Conservation (phyloP, 2,113 vertebrate species). For the Ochotona curzoniae region DNA sequence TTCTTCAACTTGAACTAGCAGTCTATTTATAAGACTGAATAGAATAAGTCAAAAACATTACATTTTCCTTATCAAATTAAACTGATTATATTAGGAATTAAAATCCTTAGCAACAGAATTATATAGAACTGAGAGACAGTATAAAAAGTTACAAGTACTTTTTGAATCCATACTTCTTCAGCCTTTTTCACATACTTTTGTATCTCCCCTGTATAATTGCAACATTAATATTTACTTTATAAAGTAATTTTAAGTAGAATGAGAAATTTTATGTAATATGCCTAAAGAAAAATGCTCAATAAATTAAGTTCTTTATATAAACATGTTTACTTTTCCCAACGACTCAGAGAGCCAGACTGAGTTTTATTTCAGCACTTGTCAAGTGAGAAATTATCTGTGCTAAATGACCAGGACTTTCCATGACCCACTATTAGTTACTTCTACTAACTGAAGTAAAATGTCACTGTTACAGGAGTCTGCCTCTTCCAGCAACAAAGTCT, state of each 20-base stretch:
- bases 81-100: background rate
- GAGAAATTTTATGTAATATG: background rate
- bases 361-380: background rate
- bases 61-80: background rate
- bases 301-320: background rate
- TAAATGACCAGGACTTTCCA: background rate
- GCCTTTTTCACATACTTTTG: background rate
- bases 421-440: background rate
- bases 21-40: background rate
- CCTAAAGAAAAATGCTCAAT: background rate
- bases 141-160: background rate
- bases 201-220: background rate
- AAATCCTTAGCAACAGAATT: constrained; percentile 9
- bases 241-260: background rate
- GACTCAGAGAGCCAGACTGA: background rate
- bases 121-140: background rate
- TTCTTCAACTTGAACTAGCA: background rate
- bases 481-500: background rate
- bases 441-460: background rate
- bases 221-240: background rate
- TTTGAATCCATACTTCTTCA: background rate
- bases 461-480: background rate
- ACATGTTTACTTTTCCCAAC: background rate
- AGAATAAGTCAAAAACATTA: background rate
- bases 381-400: background rate